Percentiles rank a stretch among this genome's conserved stretches.
Evolutionary conservation across 2,888 invertebrate genomes (phyloP).

Genomic region (Nasonovia ribisnigri): DNA sequence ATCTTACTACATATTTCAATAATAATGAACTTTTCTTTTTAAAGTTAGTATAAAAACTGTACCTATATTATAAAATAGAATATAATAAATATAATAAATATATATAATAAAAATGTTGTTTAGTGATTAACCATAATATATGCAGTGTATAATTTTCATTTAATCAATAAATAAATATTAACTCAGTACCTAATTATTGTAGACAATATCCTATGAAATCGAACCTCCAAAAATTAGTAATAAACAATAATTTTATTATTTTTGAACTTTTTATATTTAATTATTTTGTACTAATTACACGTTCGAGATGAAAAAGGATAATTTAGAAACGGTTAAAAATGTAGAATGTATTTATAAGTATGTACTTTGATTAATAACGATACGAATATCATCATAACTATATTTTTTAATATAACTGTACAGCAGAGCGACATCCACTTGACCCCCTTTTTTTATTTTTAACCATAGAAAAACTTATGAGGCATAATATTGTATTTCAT

Average conservation of each 20-base stretch:
- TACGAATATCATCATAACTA: no score
- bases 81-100: background rate
- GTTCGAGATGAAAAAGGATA: no score
- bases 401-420: no score
- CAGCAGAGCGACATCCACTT: no score
- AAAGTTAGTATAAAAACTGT: background rate
- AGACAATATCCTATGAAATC: background rate
- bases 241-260: background rate
- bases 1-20: background rate
- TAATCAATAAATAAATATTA: background rate
- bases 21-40: background rate
- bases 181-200: background rate
- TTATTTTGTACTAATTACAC: no score
- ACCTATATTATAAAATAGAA: background rate
- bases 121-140: background rate
- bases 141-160: background rate
- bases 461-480: no score
- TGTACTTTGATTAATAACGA: no score
- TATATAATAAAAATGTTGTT: no score
- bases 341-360: no score
- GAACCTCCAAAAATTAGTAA: background rate
- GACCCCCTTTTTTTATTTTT: no score
- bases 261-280: background rate
- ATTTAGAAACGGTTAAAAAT: no score
- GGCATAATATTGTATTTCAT: no score